Evolutionary conservation across 2,113 vertebrate species (phyloP).

Genomic region (Actenoides lindsayi): DNA sequence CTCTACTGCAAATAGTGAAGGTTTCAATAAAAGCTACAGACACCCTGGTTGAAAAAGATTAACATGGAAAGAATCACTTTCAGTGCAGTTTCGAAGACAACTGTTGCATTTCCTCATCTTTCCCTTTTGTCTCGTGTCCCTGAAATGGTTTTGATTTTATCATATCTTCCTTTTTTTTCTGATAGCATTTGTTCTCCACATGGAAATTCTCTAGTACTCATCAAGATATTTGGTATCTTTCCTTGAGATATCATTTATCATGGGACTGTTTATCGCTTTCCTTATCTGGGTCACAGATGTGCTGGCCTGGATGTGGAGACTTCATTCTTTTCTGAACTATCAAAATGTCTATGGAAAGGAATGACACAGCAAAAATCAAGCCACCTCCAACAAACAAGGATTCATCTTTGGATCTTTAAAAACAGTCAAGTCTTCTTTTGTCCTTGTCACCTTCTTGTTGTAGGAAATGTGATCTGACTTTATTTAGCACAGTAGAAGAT

Average conservation of each 20-base stretch:
- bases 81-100: background rate
- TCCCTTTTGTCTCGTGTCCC: background rate
- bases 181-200: background rate
- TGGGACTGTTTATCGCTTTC: background rate
- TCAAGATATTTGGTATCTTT: conserved; percentile 27
- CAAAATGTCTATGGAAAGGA: background rate
- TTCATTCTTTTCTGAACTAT: background rate
- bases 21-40: background rate
- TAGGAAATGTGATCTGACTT: background rate
- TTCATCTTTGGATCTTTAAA: background rate
- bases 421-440: background rate
- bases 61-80: background rate
- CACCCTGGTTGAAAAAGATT: background rate
- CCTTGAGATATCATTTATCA: conserved; percentile 27
- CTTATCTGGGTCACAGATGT: conserved; percentile 46
- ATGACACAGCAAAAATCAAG: background rate
- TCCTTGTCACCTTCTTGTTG: background rate
- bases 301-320: background rate
- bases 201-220: conserved; percentile 20
- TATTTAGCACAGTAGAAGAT: background rate
- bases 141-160: conserved; percentile 1
- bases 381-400: background rate
- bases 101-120: background rate
- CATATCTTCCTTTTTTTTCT: background rate
- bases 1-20: background rate